A percentile compares a stretch with the other conserved stretches of the same genome.
phyloP scores from a whole-genome alignment of 2,113 vertebrate species.

The Periophthalmodon schlosseri region DNA sequence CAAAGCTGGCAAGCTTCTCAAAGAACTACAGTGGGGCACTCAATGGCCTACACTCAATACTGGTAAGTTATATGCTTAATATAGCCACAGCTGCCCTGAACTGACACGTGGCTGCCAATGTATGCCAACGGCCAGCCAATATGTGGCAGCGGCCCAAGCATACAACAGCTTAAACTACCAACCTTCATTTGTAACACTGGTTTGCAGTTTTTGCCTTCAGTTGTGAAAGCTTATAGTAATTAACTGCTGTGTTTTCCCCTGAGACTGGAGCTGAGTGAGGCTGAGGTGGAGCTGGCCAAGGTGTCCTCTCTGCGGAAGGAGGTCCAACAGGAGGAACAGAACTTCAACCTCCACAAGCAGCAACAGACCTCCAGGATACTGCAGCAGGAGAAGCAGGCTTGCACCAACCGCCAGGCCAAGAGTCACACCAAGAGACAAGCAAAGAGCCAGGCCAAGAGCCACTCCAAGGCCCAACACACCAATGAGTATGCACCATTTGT shows the following conservation, averaged over 20 bases:
- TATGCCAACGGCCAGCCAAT: no score
- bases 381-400: constrained; percentile 67
- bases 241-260: constrained; percentile 1
- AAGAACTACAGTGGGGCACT: no score
- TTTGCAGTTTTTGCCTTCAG: no score
- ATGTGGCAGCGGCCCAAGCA: no score
- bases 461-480: constrained; percentile 45
- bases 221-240: neutral
- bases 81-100: no score
- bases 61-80: no score
- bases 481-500: constrained; percentile 62
- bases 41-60: no score
- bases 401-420: constrained; percentile 45
- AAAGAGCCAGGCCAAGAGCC: neutral
- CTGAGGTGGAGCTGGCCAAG: constrained; percentile 77
- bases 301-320: constrained; percentile 53
- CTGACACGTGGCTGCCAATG: no score
- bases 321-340: constrained; percentile 64
- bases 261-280: constrained; percentile 79
- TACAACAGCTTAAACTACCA: no score
- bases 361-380: constrained; percentile 47
- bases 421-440: neutral
- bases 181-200: no score
- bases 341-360: constrained; percentile 50
- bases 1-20: no score